A percentile compares a stretch with the other conserved stretches of the same genome.
phyloP scores from a whole-genome alignment of 2,113 vertebrate genomes.

The Nibea coibor region DNA sequence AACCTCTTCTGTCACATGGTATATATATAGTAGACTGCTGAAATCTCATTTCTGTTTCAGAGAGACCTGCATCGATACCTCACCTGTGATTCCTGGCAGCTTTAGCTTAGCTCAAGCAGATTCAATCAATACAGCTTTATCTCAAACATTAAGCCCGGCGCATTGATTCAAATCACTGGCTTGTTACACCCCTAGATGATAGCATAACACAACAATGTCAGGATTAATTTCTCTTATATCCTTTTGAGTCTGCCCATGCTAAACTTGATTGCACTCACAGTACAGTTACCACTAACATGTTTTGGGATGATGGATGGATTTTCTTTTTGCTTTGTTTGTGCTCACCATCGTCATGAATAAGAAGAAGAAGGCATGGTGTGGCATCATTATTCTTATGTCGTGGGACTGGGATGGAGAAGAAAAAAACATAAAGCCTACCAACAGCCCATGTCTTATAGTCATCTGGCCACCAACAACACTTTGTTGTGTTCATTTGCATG shows the following conservation, averaged over 20 bases:
- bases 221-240: slow-evolving; percentile 34
- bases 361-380: too few relatives aligned
- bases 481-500: background rate
- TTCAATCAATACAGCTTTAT: slow-evolving; percentile 44
- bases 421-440: background rate
- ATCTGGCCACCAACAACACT: background rate
- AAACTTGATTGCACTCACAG: background rate
- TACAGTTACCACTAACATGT: background rate
- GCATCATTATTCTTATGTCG: too few relatives aligned
- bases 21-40: background rate
- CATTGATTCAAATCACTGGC: slow-evolving; percentile 38
- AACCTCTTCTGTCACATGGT: too few relatives aligned
- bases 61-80: slow-evolving; percentile 20
- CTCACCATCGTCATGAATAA: too few relatives aligned
- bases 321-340: too few relatives aligned
- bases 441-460: too few relatives aligned
- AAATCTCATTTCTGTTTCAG: slow-evolving; percentile 2
- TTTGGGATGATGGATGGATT: too few relatives aligned
- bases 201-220: slow-evolving; percentile 10
- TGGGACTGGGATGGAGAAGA: background rate
- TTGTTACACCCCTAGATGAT: slow-evolving; percentile 15
- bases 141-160: background rate
- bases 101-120: background rate
- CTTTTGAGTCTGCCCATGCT: slow-evolving; percentile 25
- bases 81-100: slow-evolving; percentile 1